phyloP scores from a whole-genome alignment of 2,113 vertebrate species.

The Myotis yumanensis region DNA sequence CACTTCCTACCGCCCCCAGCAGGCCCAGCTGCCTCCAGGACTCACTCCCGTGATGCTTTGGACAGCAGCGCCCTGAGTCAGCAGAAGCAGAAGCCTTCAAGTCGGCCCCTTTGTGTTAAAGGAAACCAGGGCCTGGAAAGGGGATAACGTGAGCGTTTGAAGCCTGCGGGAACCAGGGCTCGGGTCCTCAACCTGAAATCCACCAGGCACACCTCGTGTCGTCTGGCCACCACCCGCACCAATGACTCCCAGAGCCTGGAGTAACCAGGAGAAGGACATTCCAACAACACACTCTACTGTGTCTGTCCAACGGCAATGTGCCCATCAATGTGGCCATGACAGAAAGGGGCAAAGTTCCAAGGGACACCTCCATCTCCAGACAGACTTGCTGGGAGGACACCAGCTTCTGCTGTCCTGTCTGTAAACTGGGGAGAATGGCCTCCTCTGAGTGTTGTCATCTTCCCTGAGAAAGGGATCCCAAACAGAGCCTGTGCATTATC shows the following conservation, averaged over 20 bases:
- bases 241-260: neutral
- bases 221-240: neutral
- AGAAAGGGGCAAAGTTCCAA: neutral
- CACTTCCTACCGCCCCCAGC: neutral
- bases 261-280: neutral
- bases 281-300: neutral
- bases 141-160: fast-evolving
- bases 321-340: neutral
- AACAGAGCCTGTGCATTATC: neutral
- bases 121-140: neutral
- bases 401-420: neutral
- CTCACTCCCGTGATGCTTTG: neutral
- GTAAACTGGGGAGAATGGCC: neutral
- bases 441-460: neutral
- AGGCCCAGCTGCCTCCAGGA: neutral
- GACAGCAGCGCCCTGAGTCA: too few relatives aligned
- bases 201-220: neutral
- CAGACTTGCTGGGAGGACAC: neutral
- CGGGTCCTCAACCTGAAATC: neutral
- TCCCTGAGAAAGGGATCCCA: neutral
- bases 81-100: neutral
- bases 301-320: neutral
- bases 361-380: neutral
- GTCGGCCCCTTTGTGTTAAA: neutral
- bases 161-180: neutral